Percentiles rank a stretch among this genome's conserved stretches.
Conservation (phyloP, 1,140 invertebrate species). For the Acromyrmex echinatior region DNA sequence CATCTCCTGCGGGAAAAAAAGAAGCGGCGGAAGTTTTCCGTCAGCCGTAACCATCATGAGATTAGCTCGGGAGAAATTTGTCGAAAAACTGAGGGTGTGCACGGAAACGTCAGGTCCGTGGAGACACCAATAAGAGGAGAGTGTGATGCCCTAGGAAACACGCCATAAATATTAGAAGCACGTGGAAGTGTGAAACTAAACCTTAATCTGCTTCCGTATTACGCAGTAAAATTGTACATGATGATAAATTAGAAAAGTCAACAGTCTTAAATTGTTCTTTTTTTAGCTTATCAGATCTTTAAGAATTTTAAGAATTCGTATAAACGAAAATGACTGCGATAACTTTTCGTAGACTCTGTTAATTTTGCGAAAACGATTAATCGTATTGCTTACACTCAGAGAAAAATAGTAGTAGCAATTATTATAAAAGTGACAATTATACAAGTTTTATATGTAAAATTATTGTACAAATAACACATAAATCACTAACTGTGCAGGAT, state of each 20-base stretch:
- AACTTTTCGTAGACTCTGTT: background rate
- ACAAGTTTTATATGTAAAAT: too few species aligned
- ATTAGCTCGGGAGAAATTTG: slow-evolving; percentile 49
- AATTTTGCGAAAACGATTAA: background rate
- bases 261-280: slow-evolving; percentile 16
- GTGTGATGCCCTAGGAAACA: background rate
- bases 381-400: too few species aligned
- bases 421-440: too few species aligned
- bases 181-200: slow-evolving; percentile 13
- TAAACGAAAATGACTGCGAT: background rate
- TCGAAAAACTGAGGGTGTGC: slow-evolving; percentile 20
- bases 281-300: background rate
- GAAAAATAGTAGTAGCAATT: too few species aligned
- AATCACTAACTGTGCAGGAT: too few species aligned
- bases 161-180: slow-evolving; percentile 32
- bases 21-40: slow-evolving; percentile 20
- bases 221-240: background rate
- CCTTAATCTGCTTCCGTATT: slow-evolving; percentile 38
- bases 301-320: background rate
- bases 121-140: slow-evolving; percentile 16
- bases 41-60: slow-evolving; percentile 21
- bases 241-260: slow-evolving; percentile 9
- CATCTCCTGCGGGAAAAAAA: background rate
- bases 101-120: background rate
- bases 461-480: too few species aligned